Conservation (phyloP, 2,113 vertebrate genomes). For the Cebidichthys violaceus region DNA sequence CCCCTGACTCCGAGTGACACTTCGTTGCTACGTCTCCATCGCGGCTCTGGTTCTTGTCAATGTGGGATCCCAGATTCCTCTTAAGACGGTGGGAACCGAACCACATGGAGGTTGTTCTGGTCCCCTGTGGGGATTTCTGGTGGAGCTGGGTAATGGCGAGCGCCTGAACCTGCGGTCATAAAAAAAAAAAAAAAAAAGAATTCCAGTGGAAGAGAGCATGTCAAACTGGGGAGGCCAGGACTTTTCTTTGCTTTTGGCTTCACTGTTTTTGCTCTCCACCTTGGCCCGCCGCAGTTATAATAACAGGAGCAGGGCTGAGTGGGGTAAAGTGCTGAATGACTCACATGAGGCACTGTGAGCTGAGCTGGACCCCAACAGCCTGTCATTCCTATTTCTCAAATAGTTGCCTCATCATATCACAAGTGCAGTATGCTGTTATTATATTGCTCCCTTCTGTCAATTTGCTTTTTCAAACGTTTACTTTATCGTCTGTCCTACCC, state of each 20-base stretch:
- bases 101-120: conserved; percentile 51
- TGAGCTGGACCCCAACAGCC: conserved; percentile 47
- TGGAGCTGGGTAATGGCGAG: conserved; percentile 60
- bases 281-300: conserved; percentile 38
- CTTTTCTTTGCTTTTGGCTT: neutral
- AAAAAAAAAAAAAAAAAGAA: conserved; percentile 22
- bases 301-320: conserved; percentile 45
- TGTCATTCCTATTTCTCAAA: conserved; percentile 49
- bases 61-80: conserved; percentile 57
- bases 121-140: conserved; percentile 62
- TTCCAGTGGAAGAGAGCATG: conserved; percentile 64
- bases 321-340: conserved; percentile 56
- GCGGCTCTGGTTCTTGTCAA: conserved; percentile 69
- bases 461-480: conserved; percentile 19
- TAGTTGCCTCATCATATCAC: conserved; percentile 60
- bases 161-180: conserved; percentile 57
- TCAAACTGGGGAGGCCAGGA: conserved; percentile 49
- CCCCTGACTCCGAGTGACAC: conserved; percentile 63
- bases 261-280: conserved; percentile 22
- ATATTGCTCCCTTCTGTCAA: conserved; percentile 46
- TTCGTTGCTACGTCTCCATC: conserved; percentile 57
- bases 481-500: conserved; percentile 17
- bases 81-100: conserved; percentile 69
- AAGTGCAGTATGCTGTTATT: conserved; percentile 8
- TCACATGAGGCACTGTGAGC: conserved; percentile 45